These are phyloP conservation scores for Gallinago solitaria DNA, from an alignment of 2,797 vertebrate species.

Conservation along the genomic window DNA sequence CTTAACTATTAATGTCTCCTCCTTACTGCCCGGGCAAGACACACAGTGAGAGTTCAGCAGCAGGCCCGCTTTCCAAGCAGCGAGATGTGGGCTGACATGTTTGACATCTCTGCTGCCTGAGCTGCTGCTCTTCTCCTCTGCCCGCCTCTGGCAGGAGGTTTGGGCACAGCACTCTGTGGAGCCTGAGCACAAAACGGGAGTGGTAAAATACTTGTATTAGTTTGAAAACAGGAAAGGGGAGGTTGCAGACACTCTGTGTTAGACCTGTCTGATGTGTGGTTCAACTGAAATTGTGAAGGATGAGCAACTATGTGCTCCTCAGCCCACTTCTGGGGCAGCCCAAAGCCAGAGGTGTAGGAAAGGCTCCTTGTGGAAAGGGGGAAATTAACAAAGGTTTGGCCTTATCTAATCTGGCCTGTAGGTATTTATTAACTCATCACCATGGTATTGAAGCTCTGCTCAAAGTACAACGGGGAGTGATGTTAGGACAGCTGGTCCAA, in stretches of 20 bases:
- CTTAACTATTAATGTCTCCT: neutral
- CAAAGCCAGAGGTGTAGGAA: neutral
- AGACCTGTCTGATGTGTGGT: neutral
- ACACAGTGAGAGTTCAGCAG: neutral
- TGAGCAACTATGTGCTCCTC: rapidly evolving
- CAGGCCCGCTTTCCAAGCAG: neutral
- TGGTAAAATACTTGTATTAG: neutral
- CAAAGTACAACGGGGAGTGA: neutral
- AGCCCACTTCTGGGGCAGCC: neutral
- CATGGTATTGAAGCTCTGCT: neutral
- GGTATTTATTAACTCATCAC: constrained; percentile 45
- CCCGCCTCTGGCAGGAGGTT: neutral
- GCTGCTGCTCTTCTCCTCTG: neutral
- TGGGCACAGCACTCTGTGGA: neutral
- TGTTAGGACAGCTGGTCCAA: neutral
- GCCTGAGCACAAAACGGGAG: neutral
- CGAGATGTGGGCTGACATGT: rapidly evolving
- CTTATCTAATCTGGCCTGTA: neutral
- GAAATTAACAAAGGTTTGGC: neutral
- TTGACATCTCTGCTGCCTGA: neutral
- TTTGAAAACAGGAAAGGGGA: neutral
- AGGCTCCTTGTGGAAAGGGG: neutral
- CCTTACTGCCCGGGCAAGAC: neutral
- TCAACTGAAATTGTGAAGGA: neutral
- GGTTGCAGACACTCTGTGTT: neutral